A percentile compares a stretch with the other conserved stretches of the same genome.
These are phyloP conservation scores for Trissoscelio sp. DNA, from an alignment of 2,888 invertebrate genomes.

Conservation along the genomic window DNA sequence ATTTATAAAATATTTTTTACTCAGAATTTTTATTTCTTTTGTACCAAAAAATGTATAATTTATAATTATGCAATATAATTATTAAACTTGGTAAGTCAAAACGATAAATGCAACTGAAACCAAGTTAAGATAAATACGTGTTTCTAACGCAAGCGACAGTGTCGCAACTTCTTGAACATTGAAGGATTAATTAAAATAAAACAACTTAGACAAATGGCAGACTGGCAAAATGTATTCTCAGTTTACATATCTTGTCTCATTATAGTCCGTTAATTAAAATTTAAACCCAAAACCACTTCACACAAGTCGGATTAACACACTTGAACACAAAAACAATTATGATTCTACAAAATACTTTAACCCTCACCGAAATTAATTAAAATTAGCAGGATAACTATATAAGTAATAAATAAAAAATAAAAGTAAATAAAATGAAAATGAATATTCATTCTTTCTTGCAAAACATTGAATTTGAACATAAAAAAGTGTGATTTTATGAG, in stretches of 20 bases:
- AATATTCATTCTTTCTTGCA: no score
- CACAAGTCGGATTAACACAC: neutral
- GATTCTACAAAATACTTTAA: neutral
- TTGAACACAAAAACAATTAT: no score
- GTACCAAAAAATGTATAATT: no score
- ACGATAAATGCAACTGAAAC: neutral
- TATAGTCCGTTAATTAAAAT: conserved; percentile 1
- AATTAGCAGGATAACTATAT: no score
- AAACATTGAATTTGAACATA: neutral
- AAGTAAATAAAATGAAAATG: no score
- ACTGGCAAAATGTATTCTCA: conserved; percentile 7
- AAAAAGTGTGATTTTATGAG: neutral
- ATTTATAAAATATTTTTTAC: no score
- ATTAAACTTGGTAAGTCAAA: neutral
- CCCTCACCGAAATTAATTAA: no score
- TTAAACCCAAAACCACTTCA: neutral
- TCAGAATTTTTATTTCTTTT: no score
- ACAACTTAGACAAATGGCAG: conserved; percentile 7
- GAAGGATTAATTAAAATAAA: conserved; percentile 23
- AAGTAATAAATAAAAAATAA: no score
- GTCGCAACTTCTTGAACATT: neutral
- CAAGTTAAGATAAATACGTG: neutral
- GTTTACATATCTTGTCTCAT: neutral
- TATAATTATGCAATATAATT: neutral
- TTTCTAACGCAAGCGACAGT: neutral